Conservation (phyloP, 2,888 invertebrate species). For the Oscheius sp. region DNA sequence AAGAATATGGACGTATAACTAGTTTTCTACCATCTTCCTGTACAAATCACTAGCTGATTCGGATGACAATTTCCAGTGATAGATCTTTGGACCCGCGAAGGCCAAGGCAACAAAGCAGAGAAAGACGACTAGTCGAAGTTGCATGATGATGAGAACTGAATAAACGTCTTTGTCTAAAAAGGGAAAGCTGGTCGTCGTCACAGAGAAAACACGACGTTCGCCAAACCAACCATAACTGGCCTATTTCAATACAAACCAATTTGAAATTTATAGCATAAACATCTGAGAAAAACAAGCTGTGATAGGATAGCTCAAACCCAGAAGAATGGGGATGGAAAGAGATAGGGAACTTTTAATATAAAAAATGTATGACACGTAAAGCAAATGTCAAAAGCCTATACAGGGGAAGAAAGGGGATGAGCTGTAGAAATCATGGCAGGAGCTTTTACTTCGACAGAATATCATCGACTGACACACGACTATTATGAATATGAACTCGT, state of each 20-base stretch:
- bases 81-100: conserved; percentile 5
- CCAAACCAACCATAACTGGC: no score
- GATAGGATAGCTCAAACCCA: conserved; percentile 21
- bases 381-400: conserved; percentile 20
- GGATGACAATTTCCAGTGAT: conserved; percentile 10
- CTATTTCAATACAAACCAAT: conserved; percentile 1
- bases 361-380: conserved; percentile 21
- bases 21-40: conserved; percentile 2
- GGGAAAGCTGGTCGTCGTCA: no score
- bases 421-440: conserved; percentile 5
- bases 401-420: not conserved
- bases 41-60: conserved; percentile 5
- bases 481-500: conserved; percentile 20
- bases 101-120: not conserved
- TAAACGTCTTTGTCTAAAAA: no score
- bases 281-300: conserved; percentile 21
- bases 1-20: not conserved
- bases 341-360: not conserved
- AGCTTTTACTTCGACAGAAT: not conserved
- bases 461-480: not conserved
- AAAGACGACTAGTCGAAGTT: not conserved
- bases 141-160: not conserved
- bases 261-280: conserved; percentile 18
- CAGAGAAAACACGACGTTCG: no score
- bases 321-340: not conserved